These are phyloP conservation scores for Xiphophorus hellerii DNA, from an alignment of 2,113 vertebrate species.

Conservation along the genomic window DNA sequence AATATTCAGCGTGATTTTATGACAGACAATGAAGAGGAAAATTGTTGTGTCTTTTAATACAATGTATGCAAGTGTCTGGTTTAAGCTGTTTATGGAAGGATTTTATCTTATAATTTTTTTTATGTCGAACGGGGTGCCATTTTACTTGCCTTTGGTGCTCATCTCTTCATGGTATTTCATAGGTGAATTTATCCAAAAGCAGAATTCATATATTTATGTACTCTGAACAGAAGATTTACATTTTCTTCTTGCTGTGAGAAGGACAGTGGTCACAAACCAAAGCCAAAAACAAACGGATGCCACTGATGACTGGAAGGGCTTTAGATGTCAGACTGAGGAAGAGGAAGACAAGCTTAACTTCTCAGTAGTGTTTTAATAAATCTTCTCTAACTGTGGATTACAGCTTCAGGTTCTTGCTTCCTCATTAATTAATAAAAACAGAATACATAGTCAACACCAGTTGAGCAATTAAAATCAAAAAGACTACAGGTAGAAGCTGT, in stretches of 20 bases:
- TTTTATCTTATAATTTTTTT: conserved; percentile 67
- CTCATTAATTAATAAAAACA: conserved; percentile 10
- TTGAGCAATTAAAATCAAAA: conserved; percentile 15
- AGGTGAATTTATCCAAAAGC: conserved; percentile 50
- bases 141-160: conserved; percentile 63
- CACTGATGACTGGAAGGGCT: conserved; percentile 54
- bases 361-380: conserved; percentile 43
- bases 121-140: conserved; percentile 69
- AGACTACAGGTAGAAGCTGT: conserved; percentile 39
- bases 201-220: conserved; percentile 35
- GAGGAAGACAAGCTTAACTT: conserved; percentile 34
- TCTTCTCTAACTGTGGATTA: conserved; percentile 44
- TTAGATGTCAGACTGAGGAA: conserved; percentile 25
- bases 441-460: conserved; percentile 18
- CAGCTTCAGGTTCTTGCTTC: conserved; percentile 21
- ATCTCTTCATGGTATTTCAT: conserved; percentile 41
- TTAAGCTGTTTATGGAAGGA: conserved; percentile 63
- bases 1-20: not conserved
- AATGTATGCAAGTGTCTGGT: not conserved
- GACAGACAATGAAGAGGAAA: not conserved
- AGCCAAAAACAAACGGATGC: conserved; percentile 37
- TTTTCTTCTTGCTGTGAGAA: conserved; percentile 17
- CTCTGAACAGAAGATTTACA: conserved; percentile 30
- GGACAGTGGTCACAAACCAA: conserved; percentile 34
- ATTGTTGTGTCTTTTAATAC: not conserved